phyloP scores from a whole-genome alignment of 2,113 vertebrate species.

The Myxocyprinus asiaticus region DNA sequence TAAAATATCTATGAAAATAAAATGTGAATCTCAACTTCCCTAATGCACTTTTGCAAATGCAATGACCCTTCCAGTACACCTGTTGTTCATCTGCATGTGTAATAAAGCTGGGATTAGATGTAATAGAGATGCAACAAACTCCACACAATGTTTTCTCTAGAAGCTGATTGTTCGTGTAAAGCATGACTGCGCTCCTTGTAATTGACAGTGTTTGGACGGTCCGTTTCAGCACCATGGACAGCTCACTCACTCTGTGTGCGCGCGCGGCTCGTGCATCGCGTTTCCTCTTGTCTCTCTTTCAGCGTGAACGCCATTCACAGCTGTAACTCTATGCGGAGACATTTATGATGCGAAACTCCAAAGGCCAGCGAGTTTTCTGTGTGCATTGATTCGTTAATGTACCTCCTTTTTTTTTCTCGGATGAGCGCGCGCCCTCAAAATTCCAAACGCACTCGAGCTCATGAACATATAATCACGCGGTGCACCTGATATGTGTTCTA shows the following conservation, averaged over 20 bases:
- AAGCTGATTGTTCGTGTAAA: not conserved
- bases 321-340: conserved; percentile 5
- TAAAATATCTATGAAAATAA: no score
- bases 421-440: not conserved
- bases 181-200: not conserved
- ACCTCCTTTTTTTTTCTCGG: not conserved
- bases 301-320: conserved; percentile 36
- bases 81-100: not conserved
- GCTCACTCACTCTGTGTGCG: not conserved
- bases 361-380: conserved; percentile 1
- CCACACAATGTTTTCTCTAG: not conserved
- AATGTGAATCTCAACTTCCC: no score
- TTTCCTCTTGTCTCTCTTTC: conserved; percentile 16
- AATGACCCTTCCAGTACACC: not conserved
- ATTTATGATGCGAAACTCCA: conserved; percentile 8
- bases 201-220: no score
- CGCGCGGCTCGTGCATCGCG: conserved; percentile 2
- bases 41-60: no score
- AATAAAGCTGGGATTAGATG: not conserved
- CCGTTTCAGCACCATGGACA: conserved; percentile 55
- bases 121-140: not conserved
- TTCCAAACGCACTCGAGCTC: not conserved
- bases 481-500: not conserved
- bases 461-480: not conserved
- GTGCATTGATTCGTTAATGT: not conserved